Percentiles rank a stretch among this genome's conserved stretches.
Conservation (phyloP, 2,888 invertebrate species). For the Ligdia adustata region DNA sequence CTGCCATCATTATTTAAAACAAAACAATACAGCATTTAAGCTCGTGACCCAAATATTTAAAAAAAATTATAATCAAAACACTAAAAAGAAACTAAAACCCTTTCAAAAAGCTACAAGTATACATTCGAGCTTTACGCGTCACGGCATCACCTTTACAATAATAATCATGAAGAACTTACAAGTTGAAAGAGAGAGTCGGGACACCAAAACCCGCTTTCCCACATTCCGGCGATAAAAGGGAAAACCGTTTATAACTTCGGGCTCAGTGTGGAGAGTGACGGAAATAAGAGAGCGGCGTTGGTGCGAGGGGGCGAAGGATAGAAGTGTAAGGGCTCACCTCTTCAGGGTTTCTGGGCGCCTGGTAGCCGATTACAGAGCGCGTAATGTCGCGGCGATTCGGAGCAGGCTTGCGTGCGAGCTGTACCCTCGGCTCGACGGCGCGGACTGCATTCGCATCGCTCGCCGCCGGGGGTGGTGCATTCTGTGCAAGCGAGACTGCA, state of each 20-base stretch:
- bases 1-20: too few relatives aligned
- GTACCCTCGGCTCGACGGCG: conserved; percentile 65
- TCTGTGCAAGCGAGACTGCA: conserved; percentile 82
- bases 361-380: conserved; percentile 80
- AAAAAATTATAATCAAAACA: conserved; percentile 12
- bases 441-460: conserved; percentile 72
- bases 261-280: conserved; percentile 52
- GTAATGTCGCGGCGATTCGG: conserved; percentile 60
- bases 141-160: conserved; percentile 45
- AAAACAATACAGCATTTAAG: too few relatives aligned
- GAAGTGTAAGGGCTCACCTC: conserved; percentile 77
- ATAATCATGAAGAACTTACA: conserved; percentile 67
- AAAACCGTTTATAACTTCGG: conserved; percentile 66
- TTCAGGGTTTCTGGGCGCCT: conserved; percentile 66
- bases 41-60: too few relatives aligned
- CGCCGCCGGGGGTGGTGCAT: conserved; percentile 76
- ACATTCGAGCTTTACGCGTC: conserved; percentile 29
- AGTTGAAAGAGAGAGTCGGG: conserved; percentile 80
- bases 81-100: not conserved
- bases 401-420: conserved; percentile 65
- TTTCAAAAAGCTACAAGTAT: conserved; percentile 2
- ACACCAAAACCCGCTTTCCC: conserved; percentile 78
- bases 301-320: conserved; percentile 62
- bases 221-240: conserved; percentile 82
- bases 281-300: conserved; percentile 42